These are phyloP conservation scores for Pseudococcus viburni DNA, from an alignment of 2,888 invertebrate genomes.

Conservation along the genomic window DNA sequence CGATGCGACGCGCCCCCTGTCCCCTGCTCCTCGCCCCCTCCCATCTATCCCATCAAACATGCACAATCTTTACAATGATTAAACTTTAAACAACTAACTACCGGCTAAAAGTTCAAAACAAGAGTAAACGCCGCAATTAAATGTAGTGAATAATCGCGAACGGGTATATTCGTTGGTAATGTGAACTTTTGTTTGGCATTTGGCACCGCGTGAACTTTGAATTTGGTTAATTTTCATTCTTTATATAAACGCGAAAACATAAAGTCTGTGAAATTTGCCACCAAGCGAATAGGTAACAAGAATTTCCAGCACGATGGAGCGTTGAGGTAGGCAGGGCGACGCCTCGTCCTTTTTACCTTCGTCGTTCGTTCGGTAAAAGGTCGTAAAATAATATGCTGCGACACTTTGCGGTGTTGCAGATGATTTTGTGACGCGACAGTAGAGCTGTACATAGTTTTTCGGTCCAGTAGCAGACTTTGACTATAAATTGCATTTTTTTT, in stretches of 20 bases:
- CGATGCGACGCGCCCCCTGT: not conserved
- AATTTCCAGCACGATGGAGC: not conserved
- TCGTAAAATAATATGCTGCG: too few species aligned
- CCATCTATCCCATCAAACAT: not conserved
- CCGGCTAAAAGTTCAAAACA: conserved; percentile 49
- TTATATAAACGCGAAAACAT: not conserved
- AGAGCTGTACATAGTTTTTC: too few species aligned
- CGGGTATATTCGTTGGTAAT: not conserved
- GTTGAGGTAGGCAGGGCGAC: too few species aligned
- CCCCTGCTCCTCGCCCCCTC: not conserved
- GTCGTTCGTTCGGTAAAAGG: too few species aligned
- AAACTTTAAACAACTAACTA: conserved; percentile 61
- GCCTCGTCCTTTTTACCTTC: too few species aligned
- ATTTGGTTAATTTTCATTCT: conserved; percentile 26
- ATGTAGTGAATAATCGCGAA: conserved; percentile 37
- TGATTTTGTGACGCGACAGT: too few species aligned
- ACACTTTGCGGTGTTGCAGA: too few species aligned
- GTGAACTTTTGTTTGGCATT: conserved; percentile 49
- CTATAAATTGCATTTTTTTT: too few species aligned
- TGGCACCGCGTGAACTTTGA: conserved; percentile 18
- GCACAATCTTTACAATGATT: conserved; percentile 43
- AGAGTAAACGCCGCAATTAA: conserved; percentile 46
- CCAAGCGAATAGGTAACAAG: not conserved
- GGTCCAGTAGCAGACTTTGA: too few species aligned
- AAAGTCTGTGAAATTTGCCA: not conserved